These are phyloP conservation scores for Acrocephalus kingi DNA, from an alignment of 2,113 vertebrate genomes.

Conservation along the genomic window DNA sequence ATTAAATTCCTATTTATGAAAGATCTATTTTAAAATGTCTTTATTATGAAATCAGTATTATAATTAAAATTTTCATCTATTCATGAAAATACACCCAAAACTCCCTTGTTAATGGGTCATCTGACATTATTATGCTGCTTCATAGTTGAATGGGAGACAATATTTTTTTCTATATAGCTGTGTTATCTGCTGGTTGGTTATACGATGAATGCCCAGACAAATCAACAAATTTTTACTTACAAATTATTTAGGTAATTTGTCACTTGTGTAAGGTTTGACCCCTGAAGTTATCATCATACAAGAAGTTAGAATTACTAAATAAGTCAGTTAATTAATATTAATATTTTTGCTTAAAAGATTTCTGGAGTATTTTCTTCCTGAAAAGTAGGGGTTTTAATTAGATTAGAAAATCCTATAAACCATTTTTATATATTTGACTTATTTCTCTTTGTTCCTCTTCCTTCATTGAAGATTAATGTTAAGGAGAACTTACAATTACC, in stretches of 20 bases:
- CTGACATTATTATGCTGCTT: neutral
- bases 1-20: neutral
- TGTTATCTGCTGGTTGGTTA: neutral
- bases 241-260: neutral
- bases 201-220: neutral
- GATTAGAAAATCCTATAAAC: neutral
- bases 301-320: neutral
- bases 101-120: neutral
- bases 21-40: neutral
- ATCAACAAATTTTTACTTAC: neutral
- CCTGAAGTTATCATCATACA: neutral
- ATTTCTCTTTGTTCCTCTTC: neutral
- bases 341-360: neutral
- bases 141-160: neutral
- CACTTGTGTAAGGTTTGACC: neutral
- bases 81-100: neutral
- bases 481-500: neutral
- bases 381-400: neutral
- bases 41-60: neutral
- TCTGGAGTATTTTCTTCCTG: neutral
- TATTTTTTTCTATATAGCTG: neutral
- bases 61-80: neutral
- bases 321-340: neutral
- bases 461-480: neutral
- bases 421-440: neutral